Evolutionary conservation across 2,888 invertebrate species (phyloP), one percentile per base, ranked within the genome.

Genomic region (Tiliacea aurago): DNA sequence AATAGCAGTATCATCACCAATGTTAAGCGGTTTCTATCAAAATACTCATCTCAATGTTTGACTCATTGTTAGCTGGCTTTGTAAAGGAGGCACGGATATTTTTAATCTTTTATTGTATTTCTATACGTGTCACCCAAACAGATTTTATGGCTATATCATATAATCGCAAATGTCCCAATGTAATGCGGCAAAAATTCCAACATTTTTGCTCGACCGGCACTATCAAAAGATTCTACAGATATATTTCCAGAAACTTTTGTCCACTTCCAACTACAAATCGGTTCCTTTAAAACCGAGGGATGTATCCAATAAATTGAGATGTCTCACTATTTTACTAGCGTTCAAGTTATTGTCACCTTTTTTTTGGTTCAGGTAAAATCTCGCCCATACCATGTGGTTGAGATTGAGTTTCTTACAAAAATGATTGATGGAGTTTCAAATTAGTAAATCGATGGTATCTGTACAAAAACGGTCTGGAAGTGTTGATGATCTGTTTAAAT

Each of bases 391-490:
- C 94, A 92, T 93, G 91, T 92, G 93, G 92, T 85, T 90, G 90
- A 92, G 91, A 94, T 94, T 94, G 92, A 90, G 90, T 93, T 92
- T 91, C 92, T 92, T 90, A 90, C 86, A 86, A 84, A 88, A 88
- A 94, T 96, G 95, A 95, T 96, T 95, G 93, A 95, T 95, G 94
- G 90, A 88, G 81, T 87, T 92, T 90, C 90, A 93, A 94, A 94
- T 94, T 92, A 93, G 92, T 93, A 87, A 88, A 88, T 89, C 90
- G 90, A 89, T 90, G 91, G 87, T 84, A 88, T 89, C 86, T 80
- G 43, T 77, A 81, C 66, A 91, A 91, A 91, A 91, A 90, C 78
- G 67, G 64, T 76, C 80, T 81, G 75, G 83, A 91, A 91, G 93
- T 91, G 93, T 91, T 91, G 90, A 92, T 92, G 89, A 90, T 89